These are phyloP conservation scores for Mormyrus lacerda DNA, from an alignment of 2,113 vertebrate species.

Conservation along the genomic window DNA sequence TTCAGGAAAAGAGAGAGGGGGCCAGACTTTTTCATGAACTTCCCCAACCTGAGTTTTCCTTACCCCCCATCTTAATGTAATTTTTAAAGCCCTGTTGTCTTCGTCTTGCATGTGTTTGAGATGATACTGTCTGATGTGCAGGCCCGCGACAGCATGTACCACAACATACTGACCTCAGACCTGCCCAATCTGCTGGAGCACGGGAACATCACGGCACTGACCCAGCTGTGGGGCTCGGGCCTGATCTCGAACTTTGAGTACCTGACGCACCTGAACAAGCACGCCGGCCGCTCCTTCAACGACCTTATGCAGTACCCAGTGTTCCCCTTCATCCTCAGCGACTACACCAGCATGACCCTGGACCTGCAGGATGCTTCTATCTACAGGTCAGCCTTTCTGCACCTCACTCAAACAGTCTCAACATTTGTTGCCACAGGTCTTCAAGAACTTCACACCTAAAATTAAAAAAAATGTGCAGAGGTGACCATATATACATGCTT, in stretches of 20 bases:
- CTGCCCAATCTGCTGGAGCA: constrained; percentile 95
- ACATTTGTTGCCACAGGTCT: neutral
- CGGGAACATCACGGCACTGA: constrained; percentile 89
- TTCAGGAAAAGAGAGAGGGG: neutral
- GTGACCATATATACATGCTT: neutral
- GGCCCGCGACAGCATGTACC: constrained; percentile 93
- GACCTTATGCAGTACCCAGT: constrained; percentile 99
- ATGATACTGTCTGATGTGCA: constrained; percentile 33
- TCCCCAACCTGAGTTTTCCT: neutral
- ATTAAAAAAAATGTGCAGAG: neutral
- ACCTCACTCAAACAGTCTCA: neutral
- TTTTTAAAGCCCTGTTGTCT: neutral
- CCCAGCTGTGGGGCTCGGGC: constrained; percentile 89
- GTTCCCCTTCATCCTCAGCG: constrained; percentile 91
- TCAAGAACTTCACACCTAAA: neutral
- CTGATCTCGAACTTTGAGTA: constrained; percentile 99
- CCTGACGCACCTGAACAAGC: constrained; percentile 96
- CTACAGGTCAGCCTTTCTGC: constrained; percentile 67
- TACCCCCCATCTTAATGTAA: neutral
- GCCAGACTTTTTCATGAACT: neutral
- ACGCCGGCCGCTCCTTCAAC: constrained; percentile 93
- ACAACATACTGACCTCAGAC: constrained; percentile 87
- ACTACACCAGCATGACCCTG: constrained; percentile 81
- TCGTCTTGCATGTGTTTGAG: neutral
- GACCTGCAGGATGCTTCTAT: constrained; percentile 77